phyloP scores from a whole-genome alignment of 2,797 vertebrate genomes.

The Perodicticus potto region DNA sequence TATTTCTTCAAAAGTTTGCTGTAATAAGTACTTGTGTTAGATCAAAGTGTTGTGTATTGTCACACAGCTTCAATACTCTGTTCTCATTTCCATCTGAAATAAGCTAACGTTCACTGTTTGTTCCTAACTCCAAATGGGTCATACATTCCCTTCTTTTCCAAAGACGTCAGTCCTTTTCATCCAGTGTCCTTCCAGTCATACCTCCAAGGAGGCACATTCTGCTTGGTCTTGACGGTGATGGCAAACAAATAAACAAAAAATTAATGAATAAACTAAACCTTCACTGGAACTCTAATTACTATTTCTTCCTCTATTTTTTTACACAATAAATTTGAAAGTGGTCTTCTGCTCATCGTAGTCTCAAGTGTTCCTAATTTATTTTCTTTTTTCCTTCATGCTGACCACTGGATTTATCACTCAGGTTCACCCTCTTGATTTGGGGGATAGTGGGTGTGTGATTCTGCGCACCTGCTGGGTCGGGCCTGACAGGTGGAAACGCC shows the following conservation, averaged over 20 bases:
- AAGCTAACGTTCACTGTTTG: not conserved
- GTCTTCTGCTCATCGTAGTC: not conserved
- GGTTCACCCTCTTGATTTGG: not conserved
- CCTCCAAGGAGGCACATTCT: not conserved
- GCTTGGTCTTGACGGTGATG: not conserved
- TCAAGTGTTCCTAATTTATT: not conserved
- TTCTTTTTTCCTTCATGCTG: not conserved
- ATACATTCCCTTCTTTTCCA: not conserved
- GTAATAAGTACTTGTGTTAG: not conserved
- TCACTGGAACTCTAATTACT: not conserved
- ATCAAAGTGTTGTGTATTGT: not conserved
- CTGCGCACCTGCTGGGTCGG: not conserved
- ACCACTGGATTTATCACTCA: not conserved
- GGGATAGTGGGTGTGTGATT: not conserved
- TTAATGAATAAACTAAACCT: not conserved
- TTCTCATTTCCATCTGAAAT: slow-evolving; percentile 27
- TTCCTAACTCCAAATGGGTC: not conserved
- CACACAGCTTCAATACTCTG: not conserved
- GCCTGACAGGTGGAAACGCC: not conserved
- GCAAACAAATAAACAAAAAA: not conserved
- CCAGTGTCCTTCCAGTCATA: not conserved
- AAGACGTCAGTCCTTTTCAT: not conserved
- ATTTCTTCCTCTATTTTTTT: not conserved
- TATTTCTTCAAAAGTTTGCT: not conserved
- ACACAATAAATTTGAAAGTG: not conserved